Base-by-base conservation (phyloP, 2,888 invertebrate genomes). In the Lagria hirta region DNA sequence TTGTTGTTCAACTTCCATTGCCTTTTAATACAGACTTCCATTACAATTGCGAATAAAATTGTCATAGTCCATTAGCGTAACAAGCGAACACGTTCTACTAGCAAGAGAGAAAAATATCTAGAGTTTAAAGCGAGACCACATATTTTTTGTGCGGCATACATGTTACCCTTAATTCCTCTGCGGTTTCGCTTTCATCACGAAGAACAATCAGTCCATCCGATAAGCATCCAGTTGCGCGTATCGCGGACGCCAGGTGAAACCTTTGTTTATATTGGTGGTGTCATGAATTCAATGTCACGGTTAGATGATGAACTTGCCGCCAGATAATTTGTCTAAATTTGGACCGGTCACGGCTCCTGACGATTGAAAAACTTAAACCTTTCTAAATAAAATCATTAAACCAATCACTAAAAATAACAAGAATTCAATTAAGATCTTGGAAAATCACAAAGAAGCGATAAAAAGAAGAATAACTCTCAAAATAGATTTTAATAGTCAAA, bases 201-300 rank as follows among this genome's bases (percentile, higher is more conserved):
- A 37, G 40, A 41, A 46, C 46, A 46, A 45, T 45, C 45, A 34
- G 46, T 30, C 41, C 46, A 36, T 45, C 45, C 38, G 38, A 49
- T 45, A 49, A 46, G 48, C 42, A 47, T 40, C 18, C 50, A 42
- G 36, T 50, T 50, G 47, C 43, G 47, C 50, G 47, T 50, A 50
- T 48, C 50, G 41, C 28, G 21, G 36, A 35, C 47, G 46, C 41
- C 50, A 50, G 50, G 50, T 50, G 50, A 44, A 35, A 27, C 43
- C 41, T 40, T 50, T 47, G 50, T 44, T 47, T 35, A 36, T 43
- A 37, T 35, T 35, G 42, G 43, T 50, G 15, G 47, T 48, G 50
- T 50, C 50, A 50, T 50, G 47, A 33, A 43, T 43, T 40, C 47
- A 48, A 50, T 50, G 50, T 50, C 46, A 50, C 50, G 50, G 36